Evolutionary conservation across 2,888 invertebrate species (phyloP).

Genomic region (Caenorhabditis angaria): DNA sequence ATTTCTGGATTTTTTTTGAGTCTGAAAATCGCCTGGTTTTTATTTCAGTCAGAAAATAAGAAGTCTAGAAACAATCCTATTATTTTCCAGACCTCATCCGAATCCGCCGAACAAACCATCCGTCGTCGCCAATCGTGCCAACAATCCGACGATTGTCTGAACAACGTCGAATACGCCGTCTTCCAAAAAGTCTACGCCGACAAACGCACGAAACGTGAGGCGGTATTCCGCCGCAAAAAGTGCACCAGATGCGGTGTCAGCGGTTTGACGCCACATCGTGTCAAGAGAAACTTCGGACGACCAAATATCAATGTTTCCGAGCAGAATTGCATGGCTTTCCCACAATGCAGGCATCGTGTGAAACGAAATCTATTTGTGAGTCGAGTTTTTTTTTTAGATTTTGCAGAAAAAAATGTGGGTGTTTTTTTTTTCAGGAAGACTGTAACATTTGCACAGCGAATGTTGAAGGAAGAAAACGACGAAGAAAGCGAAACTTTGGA

Average conservation of each 20-base stretch:
- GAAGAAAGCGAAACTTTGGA: slow-evolving; percentile 58
- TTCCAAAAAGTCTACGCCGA: slow-evolving; percentile 63
- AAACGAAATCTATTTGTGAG: slow-evolving; percentile 56
- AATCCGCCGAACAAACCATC: slow-evolving; percentile 34
- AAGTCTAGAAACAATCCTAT: background rate
- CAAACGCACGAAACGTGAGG: slow-evolving; percentile 59
- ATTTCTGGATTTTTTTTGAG: too few relatives aligned
- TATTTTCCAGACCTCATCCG: slow-evolving; percentile 11
- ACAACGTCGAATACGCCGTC: slow-evolving; percentile 58
- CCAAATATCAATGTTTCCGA: slow-evolving; percentile 66
- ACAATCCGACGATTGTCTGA: slow-evolving; percentile 64
- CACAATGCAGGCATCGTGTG: slow-evolving; percentile 61
- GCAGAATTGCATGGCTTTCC: slow-evolving; percentile 64
- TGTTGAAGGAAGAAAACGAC: slow-evolving; percentile 35
- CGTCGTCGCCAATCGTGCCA: slow-evolving; percentile 47
- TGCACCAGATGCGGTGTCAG: slow-evolving; percentile 48
- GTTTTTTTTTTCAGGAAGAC: slow-evolving; percentile 40
- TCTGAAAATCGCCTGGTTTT: background rate
- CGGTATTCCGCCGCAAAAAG: slow-evolving; percentile 49
- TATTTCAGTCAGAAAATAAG: too few relatives aligned
- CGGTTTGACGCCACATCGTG: slow-evolving; percentile 37
- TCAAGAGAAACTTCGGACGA: slow-evolving; percentile 61
- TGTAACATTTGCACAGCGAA: slow-evolving; percentile 63
- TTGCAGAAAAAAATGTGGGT: background rate
- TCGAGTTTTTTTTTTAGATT: background rate